Evolutionary conservation across 2,797 vertebrate genomes (phyloP), one percentile per base, ranked within the genome.

Genomic region (Sciaenops ocellatus): DNA sequence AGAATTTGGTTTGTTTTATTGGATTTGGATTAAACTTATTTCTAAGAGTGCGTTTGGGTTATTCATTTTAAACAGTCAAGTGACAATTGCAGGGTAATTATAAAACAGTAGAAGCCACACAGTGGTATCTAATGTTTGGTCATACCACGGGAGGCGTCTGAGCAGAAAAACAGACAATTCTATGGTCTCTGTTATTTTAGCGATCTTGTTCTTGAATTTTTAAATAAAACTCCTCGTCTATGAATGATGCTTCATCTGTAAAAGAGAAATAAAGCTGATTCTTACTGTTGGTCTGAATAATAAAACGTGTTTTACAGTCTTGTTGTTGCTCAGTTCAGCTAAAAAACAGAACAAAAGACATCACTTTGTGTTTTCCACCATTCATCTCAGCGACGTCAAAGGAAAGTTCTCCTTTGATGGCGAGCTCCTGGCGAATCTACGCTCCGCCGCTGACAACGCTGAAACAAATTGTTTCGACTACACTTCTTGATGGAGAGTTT

Each of bases 401-500:
- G 48, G 17, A 64, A 55, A 28, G 78, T 28, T 22, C 4, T 38
- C 17, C 41, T 38, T 26, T 15, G 41, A 69, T 17, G n/a, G 61
- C 0, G 0, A 22, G 17, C 73, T 77, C 42, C 54, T 46, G 56
- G 77, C 15, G 0, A 50, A 54, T 63, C 48, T 76, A 56, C 44
- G 56, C 75, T 52, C 6, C 54, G 6, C 24, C 51, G 1, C 64
- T 62, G 76, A 62, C 73, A 48, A 38, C 22, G 56, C 8, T 60
- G 52, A 76, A 74, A 85, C 59, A 78, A 82, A 83, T 78, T 1
- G 76, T 69, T 74, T 67, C 69, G 60, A 18, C 55, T 5, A 15
- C 24, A 57, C 17, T 50, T 70, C 57, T 12, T 78, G 70, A 87
- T 76, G 8, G 71, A 85, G 78, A 82, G 71, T 76, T 77, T 38